phyloP scores from a whole-genome alignment of 2,888 invertebrate species.

The Podabrus alpinus region DNA sequence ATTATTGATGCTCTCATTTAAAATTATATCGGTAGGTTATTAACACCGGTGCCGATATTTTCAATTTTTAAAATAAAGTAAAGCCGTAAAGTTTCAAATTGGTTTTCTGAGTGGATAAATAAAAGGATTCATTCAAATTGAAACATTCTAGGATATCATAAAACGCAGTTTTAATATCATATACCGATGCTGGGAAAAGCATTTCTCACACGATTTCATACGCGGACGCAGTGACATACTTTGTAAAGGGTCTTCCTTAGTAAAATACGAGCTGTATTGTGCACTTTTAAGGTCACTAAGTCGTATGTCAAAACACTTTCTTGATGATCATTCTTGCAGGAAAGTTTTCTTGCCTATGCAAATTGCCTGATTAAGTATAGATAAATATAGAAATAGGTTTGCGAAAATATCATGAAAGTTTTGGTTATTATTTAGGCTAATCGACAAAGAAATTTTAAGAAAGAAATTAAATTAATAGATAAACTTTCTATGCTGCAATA shows the following conservation, averaged over 20 bases:
- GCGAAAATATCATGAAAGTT: not conserved
- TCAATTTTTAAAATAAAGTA: not conserved
- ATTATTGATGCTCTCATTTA: not conserved
- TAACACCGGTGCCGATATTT: not conserved
- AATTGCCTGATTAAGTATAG: not conserved
- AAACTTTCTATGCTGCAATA: not conserved
- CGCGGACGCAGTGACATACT: not conserved
- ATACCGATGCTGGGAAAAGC: not conserved
- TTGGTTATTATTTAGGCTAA: not conserved
- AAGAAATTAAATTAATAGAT: not conserved
- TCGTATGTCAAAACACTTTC: not conserved
- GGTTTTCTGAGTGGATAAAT: not conserved
- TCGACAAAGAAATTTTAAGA: not conserved
- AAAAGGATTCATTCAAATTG: not conserved
- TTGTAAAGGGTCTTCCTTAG: not conserved
- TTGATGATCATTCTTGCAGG: not conserved
- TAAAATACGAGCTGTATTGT: not conserved
- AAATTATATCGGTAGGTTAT: not conserved
- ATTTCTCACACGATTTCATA: not conserved
- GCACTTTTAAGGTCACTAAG: not conserved
- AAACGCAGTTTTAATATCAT: not conserved
- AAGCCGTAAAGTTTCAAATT: not conserved
- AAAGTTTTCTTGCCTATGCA: not conserved
- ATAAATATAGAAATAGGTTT: not conserved
- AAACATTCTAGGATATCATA: not conserved